Evolutionary conservation across 2,113 vertebrate species (phyloP).

Genomic region (Willisornis vidua): DNA sequence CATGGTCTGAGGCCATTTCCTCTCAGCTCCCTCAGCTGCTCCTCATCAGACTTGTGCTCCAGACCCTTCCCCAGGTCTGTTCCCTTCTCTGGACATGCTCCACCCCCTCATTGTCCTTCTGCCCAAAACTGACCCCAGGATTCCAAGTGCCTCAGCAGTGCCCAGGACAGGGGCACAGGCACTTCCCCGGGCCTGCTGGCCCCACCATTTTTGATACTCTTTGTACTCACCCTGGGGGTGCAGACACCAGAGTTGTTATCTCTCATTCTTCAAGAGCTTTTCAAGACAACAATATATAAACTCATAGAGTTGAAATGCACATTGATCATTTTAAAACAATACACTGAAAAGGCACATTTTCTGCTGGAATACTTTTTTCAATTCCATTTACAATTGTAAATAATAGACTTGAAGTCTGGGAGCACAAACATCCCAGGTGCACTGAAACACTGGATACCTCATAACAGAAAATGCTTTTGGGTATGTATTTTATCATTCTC

Average conservation of each 20-base stretch:
- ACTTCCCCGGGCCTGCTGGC: neutral
- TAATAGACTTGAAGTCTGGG: neutral
- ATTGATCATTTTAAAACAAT: neutral
- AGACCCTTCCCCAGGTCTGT: neutral
- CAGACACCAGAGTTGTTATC: no score
- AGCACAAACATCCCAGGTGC: neutral
- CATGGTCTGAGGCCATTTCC: neutral
- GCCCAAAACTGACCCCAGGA: neutral
- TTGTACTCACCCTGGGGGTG: neutral
- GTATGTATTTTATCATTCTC: neutral
- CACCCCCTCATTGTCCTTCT: neutral
- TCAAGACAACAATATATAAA: neutral
- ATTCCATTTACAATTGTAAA: neutral
- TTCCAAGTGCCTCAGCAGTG: accelerated
- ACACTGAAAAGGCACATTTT: neutral
- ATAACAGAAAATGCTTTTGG: neutral
- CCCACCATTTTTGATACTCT: accelerated
- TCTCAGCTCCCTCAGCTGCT: neutral
- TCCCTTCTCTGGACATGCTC: neutral
- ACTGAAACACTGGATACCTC: neutral
- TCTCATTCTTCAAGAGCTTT: neutral
- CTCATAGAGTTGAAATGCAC: neutral
- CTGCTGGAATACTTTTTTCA: neutral
- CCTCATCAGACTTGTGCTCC: neutral
- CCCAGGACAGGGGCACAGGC: neutral